These are phyloP conservation scores for Melinopterus prodromus DNA, from an alignment of 2,888 invertebrate genomes.

Conservation along the genomic window DNA sequence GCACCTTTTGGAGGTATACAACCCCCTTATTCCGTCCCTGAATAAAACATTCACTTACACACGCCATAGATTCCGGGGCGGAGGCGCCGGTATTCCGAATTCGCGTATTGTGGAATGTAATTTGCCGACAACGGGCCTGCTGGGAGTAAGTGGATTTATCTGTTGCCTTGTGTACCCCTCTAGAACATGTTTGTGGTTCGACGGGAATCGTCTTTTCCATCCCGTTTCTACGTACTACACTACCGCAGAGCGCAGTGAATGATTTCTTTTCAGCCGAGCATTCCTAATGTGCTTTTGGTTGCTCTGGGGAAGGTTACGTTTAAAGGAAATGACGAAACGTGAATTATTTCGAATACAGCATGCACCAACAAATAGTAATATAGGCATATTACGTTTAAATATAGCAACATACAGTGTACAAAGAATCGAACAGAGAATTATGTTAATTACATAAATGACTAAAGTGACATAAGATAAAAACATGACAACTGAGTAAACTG, in stretches of 20 bases:
- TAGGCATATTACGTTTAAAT: no score
- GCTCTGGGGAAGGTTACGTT: background rate
- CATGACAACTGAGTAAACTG: no score
- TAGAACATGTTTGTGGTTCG: background rate
- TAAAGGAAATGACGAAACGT: background rate
- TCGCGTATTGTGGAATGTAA: slow-evolving; percentile 32
- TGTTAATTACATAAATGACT: no score
- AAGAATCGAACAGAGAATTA: no score
- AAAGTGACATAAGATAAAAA: no score
- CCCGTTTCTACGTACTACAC: background rate
- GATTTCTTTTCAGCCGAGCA: background rate
- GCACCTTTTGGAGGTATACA: background rate
- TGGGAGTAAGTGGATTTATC: slow-evolving; percentile 32
- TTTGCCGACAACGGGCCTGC: slow-evolving; percentile 33
- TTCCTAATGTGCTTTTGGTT: background rate
- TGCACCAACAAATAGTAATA: background rate
- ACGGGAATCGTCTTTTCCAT: background rate
- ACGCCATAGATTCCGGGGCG: slow-evolving; percentile 1
- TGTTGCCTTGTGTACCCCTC: slow-evolving; percentile 10
- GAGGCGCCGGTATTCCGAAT: slow-evolving; percentile 21
- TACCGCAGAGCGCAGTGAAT: background rate
- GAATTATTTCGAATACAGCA: background rate
- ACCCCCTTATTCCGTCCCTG: slow-evolving; percentile 8
- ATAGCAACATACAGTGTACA: no score
- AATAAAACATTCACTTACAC: slow-evolving; percentile 20